Evolutionary conservation across 2,888 invertebrate species (phyloP).

Genomic region (Scrobipalpa atriplicella): DNA sequence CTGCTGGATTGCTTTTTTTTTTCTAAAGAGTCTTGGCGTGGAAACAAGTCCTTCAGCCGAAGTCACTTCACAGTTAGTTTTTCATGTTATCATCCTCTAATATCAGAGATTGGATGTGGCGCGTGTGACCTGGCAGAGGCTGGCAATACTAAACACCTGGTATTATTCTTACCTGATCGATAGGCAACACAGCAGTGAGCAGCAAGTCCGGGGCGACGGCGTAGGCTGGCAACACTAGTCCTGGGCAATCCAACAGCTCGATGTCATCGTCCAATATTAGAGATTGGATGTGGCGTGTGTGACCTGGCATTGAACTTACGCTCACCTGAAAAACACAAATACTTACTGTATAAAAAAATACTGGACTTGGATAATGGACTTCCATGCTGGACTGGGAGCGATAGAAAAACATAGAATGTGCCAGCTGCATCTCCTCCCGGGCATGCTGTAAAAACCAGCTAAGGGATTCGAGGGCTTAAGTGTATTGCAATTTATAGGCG

Average conservation of each 20-base stretch:
- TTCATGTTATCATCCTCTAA: constrained; percentile 90
- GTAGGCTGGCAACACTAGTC: constrained; percentile 98
- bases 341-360: not conserved
- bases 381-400: too few relatives aligned
- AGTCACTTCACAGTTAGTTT: too few relatives aligned
- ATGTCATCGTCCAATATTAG: constrained; percentile 90
- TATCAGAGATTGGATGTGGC: constrained; percentile 96
- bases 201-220: constrained; percentile 97
- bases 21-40: too few relatives aligned
- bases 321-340: constrained; percentile 78
- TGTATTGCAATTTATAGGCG: too few relatives aligned
- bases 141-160: too few relatives aligned
- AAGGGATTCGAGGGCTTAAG: too few relatives aligned
- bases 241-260: constrained; percentile 98
- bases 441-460: too few relatives aligned
- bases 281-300: constrained; percentile 99
- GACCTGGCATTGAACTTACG: constrained; percentile 99
- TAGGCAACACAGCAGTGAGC: constrained; percentile 97
- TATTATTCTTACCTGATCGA: constrained; percentile 96
- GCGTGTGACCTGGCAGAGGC: constrained; percentile 99
- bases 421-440: too few relatives aligned
- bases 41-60: too few relatives aligned
- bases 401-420: too few relatives aligned
- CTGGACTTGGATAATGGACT: too few relatives aligned
- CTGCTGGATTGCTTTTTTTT: too few relatives aligned